Percentiles rank a stretch among this genome's conserved stretches.
These are phyloP conservation scores for Drosophila punjabiensis DNA, from an alignment of 1,140 invertebrate species.

Conservation along the genomic window DNA sequence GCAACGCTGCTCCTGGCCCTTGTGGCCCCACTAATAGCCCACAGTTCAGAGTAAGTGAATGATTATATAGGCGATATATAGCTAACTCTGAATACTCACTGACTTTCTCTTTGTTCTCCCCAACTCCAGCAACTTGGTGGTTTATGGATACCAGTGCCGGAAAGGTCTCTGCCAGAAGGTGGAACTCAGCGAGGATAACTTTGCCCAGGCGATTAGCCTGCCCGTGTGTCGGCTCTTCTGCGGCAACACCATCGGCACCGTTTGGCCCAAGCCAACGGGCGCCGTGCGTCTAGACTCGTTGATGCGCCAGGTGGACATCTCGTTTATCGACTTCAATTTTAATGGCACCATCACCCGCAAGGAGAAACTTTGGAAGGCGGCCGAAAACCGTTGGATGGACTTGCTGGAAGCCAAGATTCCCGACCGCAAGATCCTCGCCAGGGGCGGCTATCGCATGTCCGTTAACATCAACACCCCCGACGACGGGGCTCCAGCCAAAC, in stretches of 20 bases:
- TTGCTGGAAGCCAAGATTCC: constrained; percentile 67
- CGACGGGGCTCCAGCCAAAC: constrained; percentile 45
- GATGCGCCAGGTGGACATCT: constrained; percentile 87
- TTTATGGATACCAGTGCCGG: constrained; percentile 87
- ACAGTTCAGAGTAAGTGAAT: constrained; percentile 51
- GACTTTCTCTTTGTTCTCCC: constrained; percentile 19
- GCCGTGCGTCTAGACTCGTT: constrained; percentile 87
- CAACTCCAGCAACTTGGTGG: constrained; percentile 61
- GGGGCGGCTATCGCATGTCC: constrained; percentile 66
- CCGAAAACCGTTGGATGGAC: constrained; percentile 62
- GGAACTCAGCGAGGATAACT: constrained; percentile 85
- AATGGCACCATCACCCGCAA: constrained; percentile 37
- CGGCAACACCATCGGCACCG: constrained; percentile 86
- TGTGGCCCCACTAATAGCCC: constrained; percentile 23
- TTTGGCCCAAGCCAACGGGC: constrained; percentile 92
- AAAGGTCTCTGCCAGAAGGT: constrained; percentile 87
- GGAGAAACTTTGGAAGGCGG: constrained; percentile 64
- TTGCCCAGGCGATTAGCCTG: constrained; percentile 86
- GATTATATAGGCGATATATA: not conserved
- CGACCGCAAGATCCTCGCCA: constrained; percentile 46
- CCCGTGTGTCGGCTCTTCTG: constrained; percentile 89
- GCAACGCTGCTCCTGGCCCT: constrained; percentile 47
- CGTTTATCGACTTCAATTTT: constrained; percentile 58
- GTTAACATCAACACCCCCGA: constrained; percentile 71
- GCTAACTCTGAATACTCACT: no score